Evolutionary conservation across 2,797 vertebrate species (phyloP).

Genomic region (Bothrops alternatus): DNA sequence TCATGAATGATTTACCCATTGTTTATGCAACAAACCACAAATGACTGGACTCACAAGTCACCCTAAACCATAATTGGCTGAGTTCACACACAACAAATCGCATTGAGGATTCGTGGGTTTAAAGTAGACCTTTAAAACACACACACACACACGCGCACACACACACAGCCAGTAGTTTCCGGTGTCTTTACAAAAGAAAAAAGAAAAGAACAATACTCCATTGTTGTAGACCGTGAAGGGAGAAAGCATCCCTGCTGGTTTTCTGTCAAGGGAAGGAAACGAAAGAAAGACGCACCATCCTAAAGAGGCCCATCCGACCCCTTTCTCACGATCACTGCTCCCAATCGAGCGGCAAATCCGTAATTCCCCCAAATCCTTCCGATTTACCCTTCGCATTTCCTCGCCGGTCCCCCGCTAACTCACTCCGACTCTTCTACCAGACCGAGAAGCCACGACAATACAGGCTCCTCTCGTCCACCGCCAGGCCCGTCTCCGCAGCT

Average conservation of each 20-base stretch:
- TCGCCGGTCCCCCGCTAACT: background rate
- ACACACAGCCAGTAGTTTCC: background rate
- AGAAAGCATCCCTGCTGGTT: background rate
- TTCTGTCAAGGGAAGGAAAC: background rate
- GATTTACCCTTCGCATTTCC: background rate
- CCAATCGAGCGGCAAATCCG: background rate
- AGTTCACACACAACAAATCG: background rate
- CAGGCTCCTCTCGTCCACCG: background rate
- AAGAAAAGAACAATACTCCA: background rate
- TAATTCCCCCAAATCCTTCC: background rate
- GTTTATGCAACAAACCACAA: background rate
- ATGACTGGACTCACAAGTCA: background rate
- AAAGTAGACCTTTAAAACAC: background rate
- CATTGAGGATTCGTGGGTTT: background rate
- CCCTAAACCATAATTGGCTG: background rate
- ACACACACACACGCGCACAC: too few relatives aligned
- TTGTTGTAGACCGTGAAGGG: background rate
- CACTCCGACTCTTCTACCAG: background rate
- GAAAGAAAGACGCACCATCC: background rate
- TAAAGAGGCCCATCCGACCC: background rate
- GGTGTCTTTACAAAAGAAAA: background rate
- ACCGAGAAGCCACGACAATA: background rate
- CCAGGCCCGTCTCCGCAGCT: slow-evolving; percentile 3
- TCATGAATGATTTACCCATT: background rate
- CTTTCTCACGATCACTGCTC: background rate